These are phyloP conservation scores for Molorchus minor DNA, from an alignment of 2,888 invertebrate genomes.

Conservation along the genomic window DNA sequence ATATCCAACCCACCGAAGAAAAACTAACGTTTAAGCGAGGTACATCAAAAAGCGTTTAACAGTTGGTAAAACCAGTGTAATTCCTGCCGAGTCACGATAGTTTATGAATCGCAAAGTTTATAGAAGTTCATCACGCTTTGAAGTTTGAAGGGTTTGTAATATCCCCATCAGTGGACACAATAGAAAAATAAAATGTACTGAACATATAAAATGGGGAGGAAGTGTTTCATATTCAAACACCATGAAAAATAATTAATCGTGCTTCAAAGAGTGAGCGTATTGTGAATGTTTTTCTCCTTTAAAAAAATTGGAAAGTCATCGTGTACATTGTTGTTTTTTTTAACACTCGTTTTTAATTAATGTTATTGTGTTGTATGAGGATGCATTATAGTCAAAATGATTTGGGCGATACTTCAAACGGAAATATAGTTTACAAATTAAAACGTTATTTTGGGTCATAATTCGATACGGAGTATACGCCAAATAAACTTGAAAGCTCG, in stretches of 20 bases:
- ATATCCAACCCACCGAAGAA: constrained; percentile 2
- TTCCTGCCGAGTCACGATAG: constrained; percentile 43
- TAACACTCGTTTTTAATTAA: constrained; percentile 40
- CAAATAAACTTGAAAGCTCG: no score
- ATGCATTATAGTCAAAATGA: no score
- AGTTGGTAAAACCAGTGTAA: constrained; percentile 35
- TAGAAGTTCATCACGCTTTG: constrained; percentile 35
- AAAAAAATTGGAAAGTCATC: constrained; percentile 38
- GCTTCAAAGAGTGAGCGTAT: constrained; percentile 57
- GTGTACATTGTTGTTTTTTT: constrained; percentile 38
- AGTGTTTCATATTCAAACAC: constrained; percentile 58
- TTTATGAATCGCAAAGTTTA: constrained; percentile 45
- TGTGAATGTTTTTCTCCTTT: constrained; percentile 44
- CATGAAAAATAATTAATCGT: constrained; percentile 64
- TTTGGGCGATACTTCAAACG: no score
- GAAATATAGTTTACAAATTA: no score
- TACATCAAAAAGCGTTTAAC: constrained; percentile 39
- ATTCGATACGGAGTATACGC: no score
- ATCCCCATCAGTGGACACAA: constrained; percentile 51
- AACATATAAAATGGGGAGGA: constrained; percentile 51
- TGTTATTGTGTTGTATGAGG: constrained; percentile 35
- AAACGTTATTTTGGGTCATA: no score
- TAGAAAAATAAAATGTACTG: constrained; percentile 49
- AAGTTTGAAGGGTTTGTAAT: constrained; percentile 56
- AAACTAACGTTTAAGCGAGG: constrained; percentile 24